Percentiles rank a stretch among this genome's conserved stretches.
These are phyloP conservation scores for Sebastes steindachneri DNA, from an alignment of 2,797 vertebrate genomes.

Conservation along the genomic window DNA sequence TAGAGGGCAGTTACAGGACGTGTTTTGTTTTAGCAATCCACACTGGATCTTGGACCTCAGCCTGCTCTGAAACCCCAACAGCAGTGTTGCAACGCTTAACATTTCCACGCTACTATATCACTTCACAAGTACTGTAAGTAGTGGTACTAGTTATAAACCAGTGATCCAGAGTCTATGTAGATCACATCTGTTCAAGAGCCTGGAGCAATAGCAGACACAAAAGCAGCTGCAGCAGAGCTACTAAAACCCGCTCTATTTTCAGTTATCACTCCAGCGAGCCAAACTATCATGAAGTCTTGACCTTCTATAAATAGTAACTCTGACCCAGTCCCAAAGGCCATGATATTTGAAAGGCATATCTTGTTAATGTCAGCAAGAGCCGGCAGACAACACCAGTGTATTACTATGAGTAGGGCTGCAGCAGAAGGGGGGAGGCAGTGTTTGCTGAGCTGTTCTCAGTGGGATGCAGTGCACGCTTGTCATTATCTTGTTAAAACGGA, in stretches of 20 bases:
- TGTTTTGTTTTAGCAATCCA: neutral
- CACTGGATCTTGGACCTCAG: neutral
- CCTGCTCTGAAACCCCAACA: neutral
- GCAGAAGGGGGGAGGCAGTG: slow-evolving; percentile 17
- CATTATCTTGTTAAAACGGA: slow-evolving; percentile 34
- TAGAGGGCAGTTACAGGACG: neutral
- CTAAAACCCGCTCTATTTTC: slow-evolving; percentile 67
- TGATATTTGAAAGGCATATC: slow-evolving; percentile 87
- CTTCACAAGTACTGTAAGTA: neutral
- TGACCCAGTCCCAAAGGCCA: slow-evolving; percentile 86
- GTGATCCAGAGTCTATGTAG: slow-evolving; percentile 25
- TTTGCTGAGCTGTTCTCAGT: slow-evolving; percentile 31
- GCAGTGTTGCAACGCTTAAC: neutral
- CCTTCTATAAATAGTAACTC: slow-evolving; percentile 82
- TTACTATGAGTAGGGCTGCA: slow-evolving; percentile 46
- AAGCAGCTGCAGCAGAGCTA: slow-evolving; percentile 54
- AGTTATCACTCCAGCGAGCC: slow-evolving; percentile 62
- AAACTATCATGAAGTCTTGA: slow-evolving; percentile 73
- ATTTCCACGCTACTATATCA: neutral
- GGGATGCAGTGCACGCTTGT: slow-evolving; percentile 25
- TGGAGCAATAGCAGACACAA: slow-evolving; percentile 47
- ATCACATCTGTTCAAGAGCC: slow-evolving; percentile 64
- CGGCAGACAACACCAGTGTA: slow-evolving; percentile 64
- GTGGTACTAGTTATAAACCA: slow-evolving; percentile 30
- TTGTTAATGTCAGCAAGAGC: slow-evolving; percentile 81